A percentile compares a stretch with the other conserved stretches of the same genome.
Evolutionary conservation across 2,797 vertebrate species (phyloP).

Genomic region (Sebastes kiyomatsui): DNA sequence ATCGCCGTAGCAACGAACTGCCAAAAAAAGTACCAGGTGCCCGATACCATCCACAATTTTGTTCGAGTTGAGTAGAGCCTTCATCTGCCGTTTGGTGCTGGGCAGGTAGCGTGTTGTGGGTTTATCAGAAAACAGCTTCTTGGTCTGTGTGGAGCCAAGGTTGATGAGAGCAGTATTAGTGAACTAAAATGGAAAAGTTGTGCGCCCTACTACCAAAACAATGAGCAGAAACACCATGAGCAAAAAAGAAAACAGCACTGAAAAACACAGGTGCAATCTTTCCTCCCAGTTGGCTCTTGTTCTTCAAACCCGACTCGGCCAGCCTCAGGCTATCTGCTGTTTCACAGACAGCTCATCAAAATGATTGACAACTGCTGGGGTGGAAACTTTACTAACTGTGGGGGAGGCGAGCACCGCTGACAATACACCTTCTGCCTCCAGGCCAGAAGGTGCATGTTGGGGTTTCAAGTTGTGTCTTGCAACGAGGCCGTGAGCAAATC

Average conservation of each 20-base stretch:
- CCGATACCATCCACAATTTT: neutral
- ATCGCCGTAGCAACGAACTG: neutral
- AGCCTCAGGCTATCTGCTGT: slow-evolving; percentile 21
- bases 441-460: slow-evolving; percentile 5
- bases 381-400: slow-evolving; percentile 27
- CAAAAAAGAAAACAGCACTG: neutral
- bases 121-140: neutral
- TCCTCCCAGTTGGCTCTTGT: neutral
- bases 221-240: neutral
- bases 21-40: neutral
- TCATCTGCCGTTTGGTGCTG: neutral
- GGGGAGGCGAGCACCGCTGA: slow-evolving; percentile 16
- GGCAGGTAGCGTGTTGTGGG: neutral
- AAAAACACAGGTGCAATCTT: slow-evolving; percentile 1
- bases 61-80: neutral
- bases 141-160: neutral
- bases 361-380: slow-evolving; percentile 48
- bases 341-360: slow-evolving; percentile 44
- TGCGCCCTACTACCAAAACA: neutral
- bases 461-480: slow-evolving; percentile 48
- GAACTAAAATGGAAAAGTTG: neutral
- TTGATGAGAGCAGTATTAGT: neutral
- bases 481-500: slow-evolving; percentile 8
- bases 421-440: slow-evolving; percentile 11
- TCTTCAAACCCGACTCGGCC: slow-evolving; percentile 4